These are phyloP conservation scores for Amphilophus citrinellus DNA, from an alignment of 2,113 vertebrate species.

Conservation along the genomic window DNA sequence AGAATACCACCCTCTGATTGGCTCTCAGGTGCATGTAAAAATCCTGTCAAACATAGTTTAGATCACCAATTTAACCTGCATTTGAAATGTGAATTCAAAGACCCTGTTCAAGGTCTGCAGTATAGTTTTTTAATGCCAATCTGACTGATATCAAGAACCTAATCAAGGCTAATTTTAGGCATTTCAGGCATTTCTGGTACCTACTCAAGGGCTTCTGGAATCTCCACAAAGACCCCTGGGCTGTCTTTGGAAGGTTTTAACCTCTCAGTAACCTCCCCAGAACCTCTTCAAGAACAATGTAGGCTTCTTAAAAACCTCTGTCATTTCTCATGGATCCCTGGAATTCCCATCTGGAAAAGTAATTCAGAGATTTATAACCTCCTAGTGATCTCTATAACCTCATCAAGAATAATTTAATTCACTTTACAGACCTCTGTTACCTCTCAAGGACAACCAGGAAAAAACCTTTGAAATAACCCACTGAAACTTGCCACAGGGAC, in stretches of 20 bases:
- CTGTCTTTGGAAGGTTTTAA: not conserved
- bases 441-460: not conserved
- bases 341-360: not conserved
- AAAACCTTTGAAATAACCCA: not conserved
- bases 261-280: not conserved
- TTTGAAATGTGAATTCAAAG: constrained; percentile 4
- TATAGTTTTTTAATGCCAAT: not conserved
- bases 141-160: not conserved
- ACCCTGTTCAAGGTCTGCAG: not conserved
- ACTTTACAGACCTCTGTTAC: not conserved
- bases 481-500: not conserved
- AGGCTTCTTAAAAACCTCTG: not conserved
- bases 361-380: not conserved
- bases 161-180: not conserved
- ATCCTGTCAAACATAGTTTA: not conserved
- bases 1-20: constrained; percentile 30
- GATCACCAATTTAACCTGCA: not conserved
- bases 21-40: not conserved
- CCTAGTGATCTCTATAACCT: not conserved
- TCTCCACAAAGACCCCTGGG: not conserved
- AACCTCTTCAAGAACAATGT: not conserved
- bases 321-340: not conserved
- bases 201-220: not conserved
- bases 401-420: not conserved
- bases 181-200: not conserved